phyloP scores from a whole-genome alignment of 2,113 vertebrate genomes.

The Leiothrix lutea region DNA sequence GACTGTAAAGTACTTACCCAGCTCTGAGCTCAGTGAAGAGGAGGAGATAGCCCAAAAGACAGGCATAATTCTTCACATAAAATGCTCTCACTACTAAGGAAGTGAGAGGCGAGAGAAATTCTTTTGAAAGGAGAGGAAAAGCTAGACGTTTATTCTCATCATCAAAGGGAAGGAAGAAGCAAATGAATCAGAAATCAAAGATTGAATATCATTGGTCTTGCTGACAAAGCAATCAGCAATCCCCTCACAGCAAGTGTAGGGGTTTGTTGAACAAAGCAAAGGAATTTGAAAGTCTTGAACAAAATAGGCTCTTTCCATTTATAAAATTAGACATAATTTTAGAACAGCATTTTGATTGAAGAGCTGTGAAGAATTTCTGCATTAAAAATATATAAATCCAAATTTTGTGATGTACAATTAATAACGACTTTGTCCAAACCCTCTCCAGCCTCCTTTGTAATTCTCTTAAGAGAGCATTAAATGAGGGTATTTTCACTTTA shows the following conservation, averaged over 20 bases:
- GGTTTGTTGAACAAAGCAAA: conserved; percentile 52
- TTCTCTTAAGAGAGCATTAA: conserved; percentile 75
- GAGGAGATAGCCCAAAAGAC: not conserved
- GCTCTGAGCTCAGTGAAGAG: conserved; percentile 6
- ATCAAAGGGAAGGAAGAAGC: conserved; percentile 60
- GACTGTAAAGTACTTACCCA: conserved; percentile 52
- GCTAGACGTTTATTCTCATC: conserved; percentile 41
- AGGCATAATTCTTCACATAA: conserved; percentile 35
- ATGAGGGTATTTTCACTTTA: conserved; percentile 73
- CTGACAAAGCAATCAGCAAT: conserved; percentile 61
- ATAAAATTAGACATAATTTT: conserved; percentile 61
- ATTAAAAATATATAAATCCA: conserved; percentile 72
- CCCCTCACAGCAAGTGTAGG: conserved; percentile 24
- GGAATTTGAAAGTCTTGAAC: conserved; percentile 53
- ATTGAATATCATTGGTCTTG: conserved; percentile 61
- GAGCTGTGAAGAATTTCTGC: conserved; percentile 47
- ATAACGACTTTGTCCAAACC: conserved; percentile 73
- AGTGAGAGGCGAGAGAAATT: conserved; percentile 40
- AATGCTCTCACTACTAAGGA: conserved; percentile 6
- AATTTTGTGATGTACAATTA: conserved; percentile 74
- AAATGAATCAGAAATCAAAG: conserved; percentile 67
- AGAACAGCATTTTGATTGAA: conserved; percentile 65
- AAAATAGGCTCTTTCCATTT: conserved; percentile 51
- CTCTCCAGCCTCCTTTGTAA: conserved; percentile 65
- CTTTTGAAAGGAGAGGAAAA: conserved; percentile 43